A percentile compares a stretch with the other conserved stretches of the same genome.
Conservation (phyloP, 1,140 invertebrate species). For the Papilio polyxenes region DNA sequence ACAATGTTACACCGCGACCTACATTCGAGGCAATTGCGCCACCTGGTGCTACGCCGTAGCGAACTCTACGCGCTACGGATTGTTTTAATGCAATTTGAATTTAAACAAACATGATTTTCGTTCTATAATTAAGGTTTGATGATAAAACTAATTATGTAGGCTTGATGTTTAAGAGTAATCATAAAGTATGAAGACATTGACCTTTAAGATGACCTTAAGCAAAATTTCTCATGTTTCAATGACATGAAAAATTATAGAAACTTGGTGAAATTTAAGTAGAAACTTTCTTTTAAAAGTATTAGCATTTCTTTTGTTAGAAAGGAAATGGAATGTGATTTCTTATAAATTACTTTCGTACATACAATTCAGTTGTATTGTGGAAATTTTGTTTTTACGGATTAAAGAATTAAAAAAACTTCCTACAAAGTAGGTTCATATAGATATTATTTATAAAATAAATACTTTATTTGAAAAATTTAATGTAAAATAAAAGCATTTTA, state of each 20-base stretch:
- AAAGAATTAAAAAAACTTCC: too few species aligned
- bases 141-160: not conserved
- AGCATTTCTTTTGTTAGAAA: not conserved
- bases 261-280: not conserved
- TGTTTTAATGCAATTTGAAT: not conserved
- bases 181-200: not conserved
- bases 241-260: not conserved
- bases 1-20: slow-evolving; percentile 30
- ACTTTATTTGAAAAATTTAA: too few species aligned
- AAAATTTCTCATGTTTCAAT: not conserved
- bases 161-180: not conserved
- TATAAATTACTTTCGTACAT: not conserved
- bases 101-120: not conserved
- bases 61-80: slow-evolving; percentile 15
- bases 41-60: slow-evolving; percentile 34
- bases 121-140: not conserved
- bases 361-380: not conserved
- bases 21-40: slow-evolving; percentile 29
- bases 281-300: not conserved
- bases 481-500: too few species aligned
- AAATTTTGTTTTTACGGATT: too few species aligned
- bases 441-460: too few species aligned
- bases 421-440: too few species aligned
- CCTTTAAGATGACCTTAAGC: not conserved
- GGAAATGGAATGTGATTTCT: not conserved